Conservation (phyloP, 2,113 vertebrate genomes). For the Salminus brasiliensis region DNA sequence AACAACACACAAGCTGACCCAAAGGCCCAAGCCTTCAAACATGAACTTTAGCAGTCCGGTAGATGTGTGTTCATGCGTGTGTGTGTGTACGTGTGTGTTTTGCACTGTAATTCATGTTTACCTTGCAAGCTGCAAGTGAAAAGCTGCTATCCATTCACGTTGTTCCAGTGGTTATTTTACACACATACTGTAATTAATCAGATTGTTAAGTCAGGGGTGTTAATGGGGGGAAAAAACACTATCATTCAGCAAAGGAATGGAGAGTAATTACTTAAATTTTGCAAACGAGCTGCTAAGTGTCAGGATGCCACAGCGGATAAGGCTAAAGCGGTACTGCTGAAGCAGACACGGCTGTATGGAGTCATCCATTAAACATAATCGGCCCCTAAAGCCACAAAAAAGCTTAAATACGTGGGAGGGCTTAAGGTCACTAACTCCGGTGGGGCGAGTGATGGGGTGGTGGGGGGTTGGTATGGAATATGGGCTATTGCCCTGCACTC, state of each 20-base stretch:
- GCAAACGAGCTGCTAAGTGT: constrained; percentile 27
- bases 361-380: constrained; percentile 79
- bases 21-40: background rate
- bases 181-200: background rate
- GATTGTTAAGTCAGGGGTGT: background rate
- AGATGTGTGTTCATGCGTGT: background rate
- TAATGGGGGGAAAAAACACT: constrained; percentile 30
- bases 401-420: constrained; percentile 70
- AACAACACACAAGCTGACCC: constrained; percentile 62
- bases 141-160: background rate
- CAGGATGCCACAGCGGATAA: constrained; percentile 11
- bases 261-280: constrained; percentile 34
- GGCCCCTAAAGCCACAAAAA: constrained; percentile 72
- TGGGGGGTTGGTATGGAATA: too few relatives aligned
- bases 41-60: background rate
- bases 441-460: too few relatives aligned
- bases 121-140: background rate
- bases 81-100: background rate
- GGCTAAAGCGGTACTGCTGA: constrained; percentile 39
- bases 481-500: constrained; percentile 65
- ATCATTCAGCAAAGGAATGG: constrained; percentile 15
- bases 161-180: background rate
- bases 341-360: constrained; percentile 60
- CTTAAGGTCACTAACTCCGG: constrained; percentile 60
- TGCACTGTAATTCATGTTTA: background rate